phyloP scores from a whole-genome alignment of 1,140 invertebrate species.

The Rhagoletis zephyria region DNA sequence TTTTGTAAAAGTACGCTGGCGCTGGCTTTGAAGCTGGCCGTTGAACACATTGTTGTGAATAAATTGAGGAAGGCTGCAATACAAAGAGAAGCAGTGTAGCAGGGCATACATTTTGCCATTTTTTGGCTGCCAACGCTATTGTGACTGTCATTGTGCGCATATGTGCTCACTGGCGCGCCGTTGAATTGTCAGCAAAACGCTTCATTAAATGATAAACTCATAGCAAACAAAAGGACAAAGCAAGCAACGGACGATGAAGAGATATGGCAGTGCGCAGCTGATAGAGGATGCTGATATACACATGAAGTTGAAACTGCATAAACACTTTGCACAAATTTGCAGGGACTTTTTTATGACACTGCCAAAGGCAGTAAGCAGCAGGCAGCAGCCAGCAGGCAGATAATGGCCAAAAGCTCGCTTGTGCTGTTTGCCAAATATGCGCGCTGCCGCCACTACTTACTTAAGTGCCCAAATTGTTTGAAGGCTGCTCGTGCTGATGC shows the following conservation, averaged over 20 bases:
- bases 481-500: neutral
- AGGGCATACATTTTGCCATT: neutral
- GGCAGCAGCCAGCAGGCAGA: neutral
- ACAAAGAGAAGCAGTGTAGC: neutral
- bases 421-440: constrained; percentile 42
- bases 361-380: neutral
- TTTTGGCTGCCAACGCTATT: constrained; percentile 24
- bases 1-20: neutral
- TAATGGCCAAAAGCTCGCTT: constrained; percentile 11
- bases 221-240: neutral
- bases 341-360: neutral
- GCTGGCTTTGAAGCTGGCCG: neutral
- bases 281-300: neutral
- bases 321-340: neutral
- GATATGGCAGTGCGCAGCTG: neutral
- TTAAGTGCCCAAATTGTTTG: constrained; percentile 44
- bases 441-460: neutral
- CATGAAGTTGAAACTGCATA: constrained; percentile 12
- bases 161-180: constrained; percentile 1
- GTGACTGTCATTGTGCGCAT: constrained; percentile 2
- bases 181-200: constrained; percentile 38
- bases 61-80: neutral
- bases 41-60: neutral
- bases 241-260: neutral
- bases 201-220: constrained; percentile 51